These are phyloP conservation scores for Bos javanicus DNA, from an alignment of 2,113 vertebrate genomes.

Conservation along the genomic window DNA sequence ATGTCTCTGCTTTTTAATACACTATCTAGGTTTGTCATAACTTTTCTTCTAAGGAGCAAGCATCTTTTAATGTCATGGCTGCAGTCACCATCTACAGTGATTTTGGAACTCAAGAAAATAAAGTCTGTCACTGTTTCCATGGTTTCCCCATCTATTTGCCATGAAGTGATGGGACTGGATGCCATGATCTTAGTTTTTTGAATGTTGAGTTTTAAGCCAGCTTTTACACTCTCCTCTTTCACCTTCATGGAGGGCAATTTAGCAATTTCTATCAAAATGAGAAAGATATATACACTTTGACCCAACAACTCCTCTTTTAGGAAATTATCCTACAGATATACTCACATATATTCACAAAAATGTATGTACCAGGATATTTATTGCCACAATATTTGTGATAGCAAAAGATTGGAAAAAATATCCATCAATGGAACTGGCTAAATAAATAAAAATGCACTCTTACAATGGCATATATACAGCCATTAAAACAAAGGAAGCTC, in stretches of 20 bases:
- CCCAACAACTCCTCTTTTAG: background rate
- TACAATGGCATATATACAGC: background rate
- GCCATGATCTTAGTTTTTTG: background rate
- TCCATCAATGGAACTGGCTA: background rate
- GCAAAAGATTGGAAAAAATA: background rate
- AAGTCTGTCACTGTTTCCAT: background rate
- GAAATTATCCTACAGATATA: background rate
- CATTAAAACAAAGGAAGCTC: background rate
- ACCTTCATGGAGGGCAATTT: background rate
- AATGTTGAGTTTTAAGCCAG: background rate
- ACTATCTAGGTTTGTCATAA: background rate
- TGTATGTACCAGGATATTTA: background rate
- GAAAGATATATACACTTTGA: background rate
- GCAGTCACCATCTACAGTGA: background rate
- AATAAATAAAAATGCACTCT: background rate
- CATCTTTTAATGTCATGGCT: background rate
- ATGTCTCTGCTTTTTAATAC: background rate
- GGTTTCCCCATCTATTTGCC: background rate
- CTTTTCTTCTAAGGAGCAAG: background rate
- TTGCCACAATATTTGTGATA: background rate
- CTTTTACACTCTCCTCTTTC: background rate
- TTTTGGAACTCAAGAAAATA: background rate
- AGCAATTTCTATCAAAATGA: background rate
- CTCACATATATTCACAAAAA: background rate
- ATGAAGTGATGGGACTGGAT: background rate